A percentile compares a stretch with the other conserved stretches of the same genome.
Evolutionary conservation across 2,113 vertebrate species (phyloP).

Genomic region (Grallaria varia): DNA sequence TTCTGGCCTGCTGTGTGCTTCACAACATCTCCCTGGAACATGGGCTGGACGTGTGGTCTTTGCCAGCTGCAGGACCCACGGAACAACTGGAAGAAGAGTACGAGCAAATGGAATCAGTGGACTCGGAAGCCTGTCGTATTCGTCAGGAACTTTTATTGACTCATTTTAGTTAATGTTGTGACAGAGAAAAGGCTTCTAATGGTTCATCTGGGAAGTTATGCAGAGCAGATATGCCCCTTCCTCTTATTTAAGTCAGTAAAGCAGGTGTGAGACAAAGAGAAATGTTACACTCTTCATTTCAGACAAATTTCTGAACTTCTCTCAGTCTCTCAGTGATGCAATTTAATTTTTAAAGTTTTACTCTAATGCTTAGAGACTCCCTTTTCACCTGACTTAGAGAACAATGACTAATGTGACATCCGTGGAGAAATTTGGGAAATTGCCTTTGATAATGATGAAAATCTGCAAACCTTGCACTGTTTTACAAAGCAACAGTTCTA

Average conservation of each 20-base stretch:
- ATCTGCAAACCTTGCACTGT: neutral
- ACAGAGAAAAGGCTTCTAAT: neutral
- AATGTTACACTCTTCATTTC: neutral
- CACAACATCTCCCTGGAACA: slow-evolving; percentile 93
- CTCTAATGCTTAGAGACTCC: neutral
- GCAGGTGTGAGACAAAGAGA: neutral
- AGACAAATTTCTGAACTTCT: neutral
- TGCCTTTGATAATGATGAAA: neutral
- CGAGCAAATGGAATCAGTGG: slow-evolving; percentile 81
- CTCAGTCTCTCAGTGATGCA: neutral
- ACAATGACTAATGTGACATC: neutral
- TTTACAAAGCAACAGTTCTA: neutral
- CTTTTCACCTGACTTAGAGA: neutral
- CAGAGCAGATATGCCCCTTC: neutral
- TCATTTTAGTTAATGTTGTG: slow-evolving; percentile 81
- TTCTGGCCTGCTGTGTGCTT: slow-evolving; percentile 93
- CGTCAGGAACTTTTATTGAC: slow-evolving; percentile 84
- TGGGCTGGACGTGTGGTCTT: slow-evolving; percentile 88
- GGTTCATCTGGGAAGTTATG: neutral
- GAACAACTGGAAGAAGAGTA: slow-evolving; percentile 83
- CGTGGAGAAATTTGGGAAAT: neutral
- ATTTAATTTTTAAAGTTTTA: neutral
- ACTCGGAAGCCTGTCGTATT: slow-evolving; percentile 83
- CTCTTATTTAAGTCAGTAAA: neutral
- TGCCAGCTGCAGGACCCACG: slow-evolving; percentile 73